Evolutionary conservation across 2,888 invertebrate species (phyloP).

Genomic region (Cephus pulcher): DNA sequence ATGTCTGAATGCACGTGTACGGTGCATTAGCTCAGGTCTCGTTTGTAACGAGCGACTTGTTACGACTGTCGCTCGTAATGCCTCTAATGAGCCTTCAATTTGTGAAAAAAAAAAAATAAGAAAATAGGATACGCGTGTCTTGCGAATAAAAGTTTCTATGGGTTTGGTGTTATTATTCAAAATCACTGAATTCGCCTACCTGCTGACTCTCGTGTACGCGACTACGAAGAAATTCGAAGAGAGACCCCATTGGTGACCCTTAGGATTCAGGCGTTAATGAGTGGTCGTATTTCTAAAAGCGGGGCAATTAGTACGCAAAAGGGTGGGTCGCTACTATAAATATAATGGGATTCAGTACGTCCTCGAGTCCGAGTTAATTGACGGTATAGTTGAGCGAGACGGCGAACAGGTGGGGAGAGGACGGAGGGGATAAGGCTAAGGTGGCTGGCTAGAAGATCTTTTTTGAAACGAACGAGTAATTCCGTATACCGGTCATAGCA

Average conservation of each 20-base stretch:
- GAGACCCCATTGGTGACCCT: background rate
- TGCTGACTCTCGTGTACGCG: background rate
- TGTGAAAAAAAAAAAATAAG: background rate
- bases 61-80: background rate
- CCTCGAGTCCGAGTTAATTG: background rate
- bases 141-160: background rate
- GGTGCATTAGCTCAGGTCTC: background rate
- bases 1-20: background rate
- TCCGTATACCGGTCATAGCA: background rate
- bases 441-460: background rate
- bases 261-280: background rate
- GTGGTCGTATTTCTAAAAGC: conserved; percentile 1
- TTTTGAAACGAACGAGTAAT: background rate
- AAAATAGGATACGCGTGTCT: background rate
- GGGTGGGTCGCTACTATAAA: background rate
- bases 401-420: background rate
- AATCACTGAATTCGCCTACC: background rate
- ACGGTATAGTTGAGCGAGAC: background rate
- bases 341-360: background rate
- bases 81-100: background rate
- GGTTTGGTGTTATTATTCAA: background rate
- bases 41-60: background rate
- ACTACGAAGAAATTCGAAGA: background rate
- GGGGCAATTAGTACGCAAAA: conserved; percentile 1
- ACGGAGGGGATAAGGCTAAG: background rate